Base-by-base conservation (phyloP, 1,140 invertebrate genomes). In the Dysdera silvatica region DNA sequence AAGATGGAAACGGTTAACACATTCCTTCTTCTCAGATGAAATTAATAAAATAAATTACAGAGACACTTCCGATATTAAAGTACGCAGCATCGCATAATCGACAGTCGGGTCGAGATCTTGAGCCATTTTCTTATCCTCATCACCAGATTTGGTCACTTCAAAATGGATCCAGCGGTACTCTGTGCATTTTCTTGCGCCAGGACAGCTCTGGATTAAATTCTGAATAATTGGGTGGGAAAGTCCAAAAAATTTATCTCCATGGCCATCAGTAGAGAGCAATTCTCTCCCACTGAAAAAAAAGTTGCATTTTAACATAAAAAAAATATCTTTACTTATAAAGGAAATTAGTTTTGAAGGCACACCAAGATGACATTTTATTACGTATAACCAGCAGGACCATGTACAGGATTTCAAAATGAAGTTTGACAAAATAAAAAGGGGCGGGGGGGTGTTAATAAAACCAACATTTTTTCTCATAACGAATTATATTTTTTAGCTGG, bases 161-260 rank as follows among this genome's bases (percentile, higher is more conserved):
- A 87, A 87, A 72, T 83, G 83, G 60, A 82, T 81, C 80, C 82
- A 85, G 68, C 84, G 84, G 69, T 87, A 87, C 57, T 83, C 80
- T 0, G 76, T 70, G 68, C 87, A 87, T 74, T 86, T 87, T 45
- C 83, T 76, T 18, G 84, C 84, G 8, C 84, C 85, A 8, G 84
- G 81, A 61, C 82, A 87, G 67, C 81, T 83, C 74, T 88, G 86
- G 62, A 89, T 82, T 6, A 89, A 75, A 73, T 88, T 86, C 71
- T 87, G 82, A 26, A 89, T 81, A 6, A 84, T 85, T 2, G 85
- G 84, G 77, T 89, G 85, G 24, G 84, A 83, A 48, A 91, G 76
- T 1, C 88, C 88, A 76, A 91, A 91, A 69, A 91, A 91, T 48
- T 84, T 83, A 47, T 86, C 82, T 0, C 88, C 88, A 67, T 83